These are phyloP conservation scores for Anhinga anhinga DNA, from an alignment of 2,113 vertebrate genomes.

Conservation along the genomic window DNA sequence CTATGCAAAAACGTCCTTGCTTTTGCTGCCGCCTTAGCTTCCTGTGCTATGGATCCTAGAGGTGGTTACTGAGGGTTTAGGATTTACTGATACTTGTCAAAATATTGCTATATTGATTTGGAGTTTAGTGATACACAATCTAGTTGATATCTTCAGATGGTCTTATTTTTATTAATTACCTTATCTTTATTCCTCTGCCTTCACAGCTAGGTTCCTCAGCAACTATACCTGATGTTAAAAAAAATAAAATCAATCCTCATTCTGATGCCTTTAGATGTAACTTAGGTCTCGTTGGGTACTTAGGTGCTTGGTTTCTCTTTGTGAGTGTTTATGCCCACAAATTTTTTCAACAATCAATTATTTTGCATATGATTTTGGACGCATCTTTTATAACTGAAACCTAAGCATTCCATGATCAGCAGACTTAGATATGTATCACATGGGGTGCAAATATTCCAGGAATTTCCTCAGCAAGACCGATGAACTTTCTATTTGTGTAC, in stretches of 20 bases:
- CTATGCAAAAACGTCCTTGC: neutral
- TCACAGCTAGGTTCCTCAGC: neutral
- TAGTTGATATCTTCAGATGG: neutral
- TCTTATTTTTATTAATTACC: neutral
- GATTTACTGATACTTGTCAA: neutral
- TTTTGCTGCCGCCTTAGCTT: neutral
- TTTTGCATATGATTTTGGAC: neutral
- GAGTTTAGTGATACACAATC: neutral
- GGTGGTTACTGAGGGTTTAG: neutral
- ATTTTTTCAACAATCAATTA: neutral
- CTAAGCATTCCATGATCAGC: neutral
- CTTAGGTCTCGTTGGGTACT: rapidly evolving
- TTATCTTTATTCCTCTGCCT: neutral
- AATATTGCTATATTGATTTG: neutral
- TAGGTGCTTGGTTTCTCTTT: neutral
- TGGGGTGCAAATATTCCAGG: constrained; percentile 51
- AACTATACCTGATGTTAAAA: neutral
- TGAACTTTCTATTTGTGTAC: constrained; percentile 11
- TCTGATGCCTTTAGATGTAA: neutral
- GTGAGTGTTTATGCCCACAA: neutral
- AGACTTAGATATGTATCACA: neutral
- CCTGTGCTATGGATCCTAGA: neutral
- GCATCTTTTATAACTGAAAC: neutral
- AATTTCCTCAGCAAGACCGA: constrained; percentile 34
- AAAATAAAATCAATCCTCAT: neutral